phyloP scores from a whole-genome alignment of 2,888 invertebrate genomes.

The Drosophila fulvimacula region DNA sequence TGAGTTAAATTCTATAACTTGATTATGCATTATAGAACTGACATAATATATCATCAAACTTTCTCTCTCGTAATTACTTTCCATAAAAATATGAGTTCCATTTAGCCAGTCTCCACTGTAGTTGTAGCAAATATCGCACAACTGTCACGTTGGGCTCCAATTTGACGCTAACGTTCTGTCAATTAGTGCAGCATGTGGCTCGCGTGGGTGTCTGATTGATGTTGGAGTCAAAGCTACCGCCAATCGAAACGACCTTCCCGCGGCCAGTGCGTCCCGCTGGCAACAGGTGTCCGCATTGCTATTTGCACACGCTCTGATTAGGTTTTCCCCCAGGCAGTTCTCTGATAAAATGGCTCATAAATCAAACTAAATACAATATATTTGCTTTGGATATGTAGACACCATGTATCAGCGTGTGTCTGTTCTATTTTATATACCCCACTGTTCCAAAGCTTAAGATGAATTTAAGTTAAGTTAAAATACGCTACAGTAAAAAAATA shows the following conservation, averaged over 20 bases:
- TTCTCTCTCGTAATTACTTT: too few relatives aligned
- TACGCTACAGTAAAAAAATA: conserved; percentile 22
- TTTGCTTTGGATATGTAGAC: conserved; percentile 13
- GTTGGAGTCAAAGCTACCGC: conserved; percentile 58
- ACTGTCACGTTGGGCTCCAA: conserved; percentile 55
- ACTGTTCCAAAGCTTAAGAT: conserved; percentile 19
- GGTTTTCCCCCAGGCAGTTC: conserved; percentile 62
- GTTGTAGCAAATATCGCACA: conserved; percentile 18
- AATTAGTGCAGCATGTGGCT: conserved; percentile 60
- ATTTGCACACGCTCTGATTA: conserved; percentile 47
- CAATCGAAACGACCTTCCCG: conserved; percentile 19
- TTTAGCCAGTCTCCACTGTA: conserved; percentile 40
- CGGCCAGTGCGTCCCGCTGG: conserved; percentile 19
- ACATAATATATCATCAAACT: too few relatives aligned
- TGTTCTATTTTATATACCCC: conserved; percentile 15
- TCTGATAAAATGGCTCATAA: conserved; percentile 70
- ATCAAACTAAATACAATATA: conserved; percentile 61
- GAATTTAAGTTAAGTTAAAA: conserved; percentile 20
- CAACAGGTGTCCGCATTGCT: conserved; percentile 59
- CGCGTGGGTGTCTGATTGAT: conserved; percentile 73
- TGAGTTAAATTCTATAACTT: neutral
- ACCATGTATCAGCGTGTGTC: conserved; percentile 17
- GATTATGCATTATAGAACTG: neutral
- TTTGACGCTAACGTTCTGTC: conserved; percentile 72
- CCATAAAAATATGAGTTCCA: neutral